Conservation (phyloP, 2,113 vertebrate species). For the Megaceryle torquata region DNA sequence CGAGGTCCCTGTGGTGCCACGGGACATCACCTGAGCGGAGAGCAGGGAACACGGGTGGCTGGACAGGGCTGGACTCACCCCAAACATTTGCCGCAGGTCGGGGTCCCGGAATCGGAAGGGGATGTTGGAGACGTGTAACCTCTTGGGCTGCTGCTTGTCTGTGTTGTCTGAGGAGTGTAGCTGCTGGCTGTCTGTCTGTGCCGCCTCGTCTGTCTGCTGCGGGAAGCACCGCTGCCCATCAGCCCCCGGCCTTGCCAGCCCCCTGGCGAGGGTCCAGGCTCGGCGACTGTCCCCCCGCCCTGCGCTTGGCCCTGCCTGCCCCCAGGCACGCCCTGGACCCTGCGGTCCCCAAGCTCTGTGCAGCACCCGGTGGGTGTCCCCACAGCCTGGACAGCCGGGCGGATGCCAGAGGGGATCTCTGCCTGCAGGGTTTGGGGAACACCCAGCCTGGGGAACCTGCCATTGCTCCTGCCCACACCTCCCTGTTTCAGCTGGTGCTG, state of each 20-base stretch:
- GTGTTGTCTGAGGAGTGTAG: constrained; percentile 83
- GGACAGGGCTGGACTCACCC: constrained; percentile 76
- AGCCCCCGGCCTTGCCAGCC: background rate
- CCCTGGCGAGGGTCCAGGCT: accelerated
- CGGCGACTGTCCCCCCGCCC: background rate
- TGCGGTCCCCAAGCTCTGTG: accelerated
- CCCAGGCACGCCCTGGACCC: background rate
- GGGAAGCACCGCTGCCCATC: background rate
- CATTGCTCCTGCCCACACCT: too few relatives aligned
- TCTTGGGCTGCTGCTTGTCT: constrained; percentile 96
- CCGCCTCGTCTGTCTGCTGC: constrained; percentile 91
- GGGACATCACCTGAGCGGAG: accelerated
- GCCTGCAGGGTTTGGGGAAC: accelerated
- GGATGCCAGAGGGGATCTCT: background rate
- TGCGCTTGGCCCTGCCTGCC: accelerated
- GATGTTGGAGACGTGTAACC: constrained; percentile 98
- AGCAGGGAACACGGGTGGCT: accelerated
- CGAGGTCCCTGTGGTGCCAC: accelerated
- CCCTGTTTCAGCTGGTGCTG: accelerated
- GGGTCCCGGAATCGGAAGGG: constrained; percentile 98
- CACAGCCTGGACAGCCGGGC: accelerated
- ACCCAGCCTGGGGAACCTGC: background rate
- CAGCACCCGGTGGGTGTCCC: background rate
- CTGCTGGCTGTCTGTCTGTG: constrained; percentile 90
- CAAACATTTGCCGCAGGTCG: constrained; percentile 96